Evolutionary conservation across 2,797 vertebrate species (phyloP), one percentile per base, ranked within the genome.

Genomic region (Cichlasoma orientale): DNA sequence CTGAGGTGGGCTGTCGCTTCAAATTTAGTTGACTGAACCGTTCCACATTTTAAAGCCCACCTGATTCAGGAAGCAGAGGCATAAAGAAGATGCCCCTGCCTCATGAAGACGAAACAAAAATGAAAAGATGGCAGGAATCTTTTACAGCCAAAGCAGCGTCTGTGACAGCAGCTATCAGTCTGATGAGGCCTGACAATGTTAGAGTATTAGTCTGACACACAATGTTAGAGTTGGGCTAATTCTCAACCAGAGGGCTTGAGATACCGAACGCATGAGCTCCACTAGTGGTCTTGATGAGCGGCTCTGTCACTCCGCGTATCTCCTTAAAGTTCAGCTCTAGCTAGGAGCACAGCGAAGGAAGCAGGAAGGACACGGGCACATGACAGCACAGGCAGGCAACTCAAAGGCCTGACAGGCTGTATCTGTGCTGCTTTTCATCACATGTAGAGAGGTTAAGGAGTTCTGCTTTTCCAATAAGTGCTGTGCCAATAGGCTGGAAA

Each of bases 151-250:
- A 3, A 9, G 73, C 38, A 13, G 76, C 63, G 19, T 84, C 82
- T 66, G 74, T 74, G 82, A 85, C 77, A 78, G 82, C 77, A 66
- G 80, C 69, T 83, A 66, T 88, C 85, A 88, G 85, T 77, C 71
- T 89, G 89, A 90, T 88, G 82, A 89, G 73, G 82, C 77, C 82
- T 77, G 89, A 85, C 90, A 87, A 69, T 71, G 74, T 74, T 80
- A n/a, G 74, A 85, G 79, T 19, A 77, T 44, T 61, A 88, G 80
- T 76, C 21, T 73, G 79, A 84, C 54, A 78, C 73, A 68, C 70
- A 58, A 71, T 54, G 69, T 79, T 70, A 58, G 72, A 69, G 87
- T 36, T 19, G 53, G 61, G 47, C 38, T 71, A 78, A 63, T 79
- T 90, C 82, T 78, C 75, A 82, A 83, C 85, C 72, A 66, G 44